These are phyloP conservation scores for Hippocampus guttulatus DNA, from an alignment of 2,113 vertebrate genomes.

Conservation along the genomic window DNA sequence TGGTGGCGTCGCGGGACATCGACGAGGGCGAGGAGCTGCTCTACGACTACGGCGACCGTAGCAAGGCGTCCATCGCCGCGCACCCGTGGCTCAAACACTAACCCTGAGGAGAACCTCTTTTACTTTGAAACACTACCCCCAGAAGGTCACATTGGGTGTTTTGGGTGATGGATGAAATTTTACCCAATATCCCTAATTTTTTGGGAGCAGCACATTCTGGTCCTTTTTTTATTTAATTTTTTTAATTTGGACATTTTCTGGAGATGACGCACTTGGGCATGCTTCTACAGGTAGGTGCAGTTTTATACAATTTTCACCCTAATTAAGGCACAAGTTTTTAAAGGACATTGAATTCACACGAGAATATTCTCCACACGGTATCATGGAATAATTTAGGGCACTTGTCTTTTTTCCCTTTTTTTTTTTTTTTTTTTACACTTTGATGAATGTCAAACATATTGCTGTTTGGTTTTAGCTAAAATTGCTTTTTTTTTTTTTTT, in stretches of 20 bases:
- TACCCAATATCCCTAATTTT: neutral
- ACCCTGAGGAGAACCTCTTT: slow-evolving; percentile 20
- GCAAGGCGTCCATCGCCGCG: slow-evolving; percentile 87
- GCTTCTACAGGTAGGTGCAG: neutral
- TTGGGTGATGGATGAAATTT: neutral
- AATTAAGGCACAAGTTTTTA: neutral
- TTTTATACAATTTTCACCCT: neutral
- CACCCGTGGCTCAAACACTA: slow-evolving; percentile 94
- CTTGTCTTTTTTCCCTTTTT: neutral
- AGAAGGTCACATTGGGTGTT: neutral
- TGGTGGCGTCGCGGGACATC: slow-evolving; percentile 90
- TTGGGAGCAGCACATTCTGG: neutral
- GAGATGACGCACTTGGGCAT: neutral
- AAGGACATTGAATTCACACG: neutral
- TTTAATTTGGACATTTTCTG: neutral
- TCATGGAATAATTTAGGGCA: neutral
- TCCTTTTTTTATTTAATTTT: neutral
- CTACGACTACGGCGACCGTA: slow-evolving; percentile 96
- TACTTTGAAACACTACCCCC: neutral
- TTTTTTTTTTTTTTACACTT: neutral
- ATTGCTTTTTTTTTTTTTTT: neutral
- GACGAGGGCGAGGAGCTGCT: slow-evolving; percentile 89
- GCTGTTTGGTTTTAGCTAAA: neutral
- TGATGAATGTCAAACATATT: neutral
- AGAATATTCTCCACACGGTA: neutral